Base-by-base conservation (phyloP, 1,140 invertebrate genomes). In the honey bee (Apis mellifera) region DNA sequence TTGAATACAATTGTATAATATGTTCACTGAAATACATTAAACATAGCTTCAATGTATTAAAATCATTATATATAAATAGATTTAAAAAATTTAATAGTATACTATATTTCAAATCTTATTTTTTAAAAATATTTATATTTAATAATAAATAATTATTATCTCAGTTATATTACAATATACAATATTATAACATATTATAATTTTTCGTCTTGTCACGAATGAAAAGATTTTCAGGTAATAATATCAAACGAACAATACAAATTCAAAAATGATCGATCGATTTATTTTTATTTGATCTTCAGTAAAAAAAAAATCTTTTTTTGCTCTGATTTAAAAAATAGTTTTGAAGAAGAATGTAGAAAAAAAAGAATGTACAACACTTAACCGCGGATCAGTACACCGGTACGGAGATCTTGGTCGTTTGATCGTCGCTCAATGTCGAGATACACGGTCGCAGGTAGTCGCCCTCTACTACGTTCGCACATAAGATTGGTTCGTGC, bases 371-470 rank as follows among this genome's bases (percentile, higher is more conserved):
- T 42, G 59, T 17, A 26, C 32, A 42, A 42, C 32, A 42, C 0
- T 48, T 50, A 69, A 66, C n/a, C 26, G 17, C 23, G 54, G 72
- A 81, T 81, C 54, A 55, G 42, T 81, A 26, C 32, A 26, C 21
- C 68, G 59, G 32, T n/a, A n/a, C 54, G 65, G 32, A 70, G 78
- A 74, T 65, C 50, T 59, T 60, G 23, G 42, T 55, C 59, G 71
- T 68, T 76, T 59, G 72, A 80, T 80, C 78, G 64, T 59, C 54
- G 72, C 55, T 76, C 79, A 82, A 82, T 82, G 72, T 76, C 79
- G 72, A 68, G 79, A 76, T 76, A 82, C 79, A 82, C 71, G 79
- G 72, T 76, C 75, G 82, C 82, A 79, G 82, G 76, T 79, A 83
- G 82, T 83, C 82, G 82, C 82, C 82, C 82, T 84, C 82, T 68